phyloP scores from a whole-genome alignment of 1,140 invertebrate genomes.

The Cyclina sinensis region DNA sequence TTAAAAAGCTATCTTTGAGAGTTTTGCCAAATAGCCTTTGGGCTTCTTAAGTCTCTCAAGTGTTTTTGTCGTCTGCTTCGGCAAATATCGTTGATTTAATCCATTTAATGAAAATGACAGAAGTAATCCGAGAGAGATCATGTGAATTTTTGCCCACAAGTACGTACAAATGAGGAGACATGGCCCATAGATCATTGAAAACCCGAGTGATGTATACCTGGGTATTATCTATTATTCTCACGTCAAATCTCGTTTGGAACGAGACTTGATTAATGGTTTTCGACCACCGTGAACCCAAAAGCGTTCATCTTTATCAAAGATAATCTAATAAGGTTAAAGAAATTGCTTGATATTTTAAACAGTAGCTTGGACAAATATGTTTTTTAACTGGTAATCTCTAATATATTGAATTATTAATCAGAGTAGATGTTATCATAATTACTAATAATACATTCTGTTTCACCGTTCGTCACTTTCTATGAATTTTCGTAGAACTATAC shows the following conservation, averaged over 20 bases:
- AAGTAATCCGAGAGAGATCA: not conserved
- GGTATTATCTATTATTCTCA: conserved; percentile 25
- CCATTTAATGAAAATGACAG: not conserved
- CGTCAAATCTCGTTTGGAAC: conserved; percentile 39
- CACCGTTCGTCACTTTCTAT: no score
- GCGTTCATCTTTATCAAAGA: not conserved
- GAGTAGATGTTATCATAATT: no score
- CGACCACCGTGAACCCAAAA: conserved; percentile 17
- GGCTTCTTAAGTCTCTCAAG: not conserved
- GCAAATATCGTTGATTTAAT: conserved; percentile 25
- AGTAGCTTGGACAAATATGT: no score
- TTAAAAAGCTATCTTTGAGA: conserved; percentile 1
- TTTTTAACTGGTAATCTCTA: no score
- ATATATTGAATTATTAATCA: no score
- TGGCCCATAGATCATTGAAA: conserved; percentile 22
- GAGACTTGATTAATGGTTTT: conserved; percentile 43
- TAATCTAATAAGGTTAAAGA: not conserved
- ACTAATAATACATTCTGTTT: no score
- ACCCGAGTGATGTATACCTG: conserved; percentile 10
- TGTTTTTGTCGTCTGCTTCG: not conserved
- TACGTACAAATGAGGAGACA: not conserved
- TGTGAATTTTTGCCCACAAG: not conserved
- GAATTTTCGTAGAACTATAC: no score
- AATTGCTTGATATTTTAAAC: no score
- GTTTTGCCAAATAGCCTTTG: not conserved